These are phyloP conservation scores for Apodemia mormo DNA, from an alignment of 2,888 invertebrate genomes.

Conservation along the genomic window DNA sequence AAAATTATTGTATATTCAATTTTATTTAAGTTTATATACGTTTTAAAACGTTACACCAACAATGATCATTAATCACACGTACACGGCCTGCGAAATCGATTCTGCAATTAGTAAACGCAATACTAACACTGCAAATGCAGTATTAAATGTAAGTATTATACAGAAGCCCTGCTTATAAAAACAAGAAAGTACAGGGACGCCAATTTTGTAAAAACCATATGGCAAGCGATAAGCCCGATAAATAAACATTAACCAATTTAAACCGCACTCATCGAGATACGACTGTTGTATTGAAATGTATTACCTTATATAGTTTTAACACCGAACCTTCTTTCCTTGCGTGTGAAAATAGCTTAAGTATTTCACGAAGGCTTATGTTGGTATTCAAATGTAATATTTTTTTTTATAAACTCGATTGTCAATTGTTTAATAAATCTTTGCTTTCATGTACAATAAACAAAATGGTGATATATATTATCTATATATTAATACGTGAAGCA, in stretches of 20 bases:
- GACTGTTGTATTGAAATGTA: slow-evolving; percentile 34
- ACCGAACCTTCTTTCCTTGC: slow-evolving; percentile 25
- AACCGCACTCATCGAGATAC: slow-evolving; percentile 30
- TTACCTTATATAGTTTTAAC: slow-evolving; percentile 31
- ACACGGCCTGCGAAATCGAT: not conserved
- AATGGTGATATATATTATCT: not conserved
- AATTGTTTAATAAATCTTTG: not conserved
- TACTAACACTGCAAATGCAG: slow-evolving; percentile 10
- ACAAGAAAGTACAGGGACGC: not conserved
- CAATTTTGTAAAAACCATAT: slow-evolving; percentile 8
- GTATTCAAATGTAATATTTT: not conserved
- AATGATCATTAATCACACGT: slow-evolving; percentile 7
- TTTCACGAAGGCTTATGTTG: not conserved
- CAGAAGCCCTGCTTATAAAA: slow-evolving; percentile 10
- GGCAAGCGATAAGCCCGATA: slow-evolving; percentile 28
- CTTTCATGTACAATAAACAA: not conserved
- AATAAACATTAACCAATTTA: slow-evolving; percentile 40
- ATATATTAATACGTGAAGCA: too few relatives aligned
- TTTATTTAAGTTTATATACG: not conserved
- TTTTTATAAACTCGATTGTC: not conserved
- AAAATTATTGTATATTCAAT: not conserved
- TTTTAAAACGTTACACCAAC: not conserved
- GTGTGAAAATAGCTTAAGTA: slow-evolving; percentile 31
- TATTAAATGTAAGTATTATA: slow-evolving; percentile 19
- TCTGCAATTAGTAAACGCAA: slow-evolving; percentile 12